Evolutionary conservation across 2,888 invertebrate species (phyloP), one percentile per base, ranked within the genome.

Genomic region (Eucera pruinosa): DNA sequence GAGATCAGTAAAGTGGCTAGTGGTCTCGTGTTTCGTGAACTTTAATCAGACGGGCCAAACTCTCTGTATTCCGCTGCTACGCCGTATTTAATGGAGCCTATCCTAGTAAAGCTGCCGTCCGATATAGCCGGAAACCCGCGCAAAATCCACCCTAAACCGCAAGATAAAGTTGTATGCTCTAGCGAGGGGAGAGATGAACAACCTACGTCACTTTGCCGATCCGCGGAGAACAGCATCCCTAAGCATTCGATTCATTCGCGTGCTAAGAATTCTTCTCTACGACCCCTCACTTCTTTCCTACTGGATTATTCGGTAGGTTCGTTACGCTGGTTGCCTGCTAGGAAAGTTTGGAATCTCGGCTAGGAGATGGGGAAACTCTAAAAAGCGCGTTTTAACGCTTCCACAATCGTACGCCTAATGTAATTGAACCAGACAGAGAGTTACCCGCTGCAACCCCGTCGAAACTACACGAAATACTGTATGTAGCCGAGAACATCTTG

Each of bases 41-140:
- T 89, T 84, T 86, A 86, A 89, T 89, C 86, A 86, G 80, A 78
- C 81, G 62, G 78, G 61, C 67, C 71, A 71, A 88, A 85, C 83
- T 81, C 62, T 23, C 25, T 30, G 50, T 73, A 52, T 61, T 70
- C 45, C 58, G 43, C 43, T 45, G 79, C 72, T 71, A 67, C 78
- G 60, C 65, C 47, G 69, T 80, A 81, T 70, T 86, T 88, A 84
- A 87, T 84, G 85, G 80, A 79, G 64, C 73, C 77, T 70, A 78
- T 76, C 76, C 72, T 41, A 36, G 39, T 50, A 0, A 23, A 4
- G 27, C 13, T 7, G 61, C 23, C 39, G 72, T 54, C 61, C 71
- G 78, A 74, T 74, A 76, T 54, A 68, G 70, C 72, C 72, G 23
- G 81, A 78, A 86, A 83, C 78, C 77, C 61, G 48, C 64, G 75